Conservation (phyloP, 2,888 invertebrate genomes). For the Dolichopus griseipennis region DNA sequence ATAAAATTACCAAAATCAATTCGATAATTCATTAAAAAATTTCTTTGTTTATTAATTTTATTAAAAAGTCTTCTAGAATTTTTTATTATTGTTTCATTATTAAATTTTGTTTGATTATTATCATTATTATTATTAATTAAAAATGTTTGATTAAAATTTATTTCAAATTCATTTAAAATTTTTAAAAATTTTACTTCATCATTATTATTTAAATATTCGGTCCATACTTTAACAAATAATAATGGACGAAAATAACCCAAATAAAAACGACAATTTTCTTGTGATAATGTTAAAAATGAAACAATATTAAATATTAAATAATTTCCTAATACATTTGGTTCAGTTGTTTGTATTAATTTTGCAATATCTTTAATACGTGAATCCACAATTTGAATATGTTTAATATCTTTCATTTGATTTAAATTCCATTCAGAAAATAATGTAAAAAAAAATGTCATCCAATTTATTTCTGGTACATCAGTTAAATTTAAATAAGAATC, state of each 20-base stretch:
- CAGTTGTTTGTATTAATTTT: not conserved
- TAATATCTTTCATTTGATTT: not conserved
- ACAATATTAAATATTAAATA: not conserved
- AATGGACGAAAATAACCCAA: not conserved
- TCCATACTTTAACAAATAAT: conserved; percentile 4
- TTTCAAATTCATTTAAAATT: not conserved
- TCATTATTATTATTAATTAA: not conserved
- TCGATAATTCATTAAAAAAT: not conserved
- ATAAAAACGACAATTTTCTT: not conserved
- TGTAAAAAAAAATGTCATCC: not conserved
- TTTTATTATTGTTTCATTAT: not conserved
- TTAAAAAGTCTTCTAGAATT: not conserved
- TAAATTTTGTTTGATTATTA: not conserved
- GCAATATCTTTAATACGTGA: not conserved
- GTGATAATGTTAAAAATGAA: not conserved
- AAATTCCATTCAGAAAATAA: not conserved
- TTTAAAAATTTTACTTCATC: not conserved
- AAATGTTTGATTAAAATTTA: not conserved
- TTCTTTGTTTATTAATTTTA: not conserved
- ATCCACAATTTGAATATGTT: not conserved
- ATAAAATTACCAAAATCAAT: not conserved
- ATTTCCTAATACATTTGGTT: not conserved
- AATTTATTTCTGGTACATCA: not conserved
- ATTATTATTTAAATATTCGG: not conserved
- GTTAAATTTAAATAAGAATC: not conserved